Evolutionary conservation across 2,113 vertebrate genomes (phyloP), one percentile per base, ranked within the genome.

Genomic region (Scophthalmus maximus): DNA sequence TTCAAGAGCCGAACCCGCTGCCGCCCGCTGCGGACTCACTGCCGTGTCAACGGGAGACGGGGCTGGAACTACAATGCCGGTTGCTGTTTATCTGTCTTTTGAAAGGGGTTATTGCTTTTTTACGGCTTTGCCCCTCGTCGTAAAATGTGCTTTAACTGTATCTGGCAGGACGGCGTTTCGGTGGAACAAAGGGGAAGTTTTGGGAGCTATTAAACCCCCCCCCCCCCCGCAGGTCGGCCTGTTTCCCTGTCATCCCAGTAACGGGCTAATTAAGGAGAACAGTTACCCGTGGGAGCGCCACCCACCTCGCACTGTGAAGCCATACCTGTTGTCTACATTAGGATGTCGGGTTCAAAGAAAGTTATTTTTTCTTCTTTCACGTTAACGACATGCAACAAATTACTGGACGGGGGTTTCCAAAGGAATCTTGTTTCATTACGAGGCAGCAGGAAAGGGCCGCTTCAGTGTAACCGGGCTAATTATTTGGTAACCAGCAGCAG

Each of bases 181-280:
- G 62, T 62, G 61, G 81, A 83, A 85, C 81, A 88, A 87, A 90
- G 88, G 75, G 27, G n/a, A n/a, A 50, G 62, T 77, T 87, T 82
- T 86, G 76, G 52, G 70, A 76, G 87, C 86, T 66, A 77, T 89
- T 79, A 88, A 85, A 76, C 73, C n/a, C n/a, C n/a, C n/a, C n/a
- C n/a, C n/a, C n/a, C n/a, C 66, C 72, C 59, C 18, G 50, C 60
- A 58, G 64, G 71, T 70, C 9, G 58, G 52, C 38, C 81, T 74
- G 67, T 57, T 74, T 53, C 72, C 42, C 79, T 82, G 69, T 78
- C 68, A 73, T 69, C 60, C n/a, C 58, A 36, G 38, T 85, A 86
- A 88, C 78, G 70, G 70, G 74, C 84, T 87, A 74, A 84, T 86
- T 87, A 90, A 75, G 86, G 77, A 61, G 76, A 86, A 66, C 86